These are phyloP conservation scores for Orthosia cruda DNA, from an alignment of 2,888 invertebrate species.

Conservation along the genomic window DNA sequence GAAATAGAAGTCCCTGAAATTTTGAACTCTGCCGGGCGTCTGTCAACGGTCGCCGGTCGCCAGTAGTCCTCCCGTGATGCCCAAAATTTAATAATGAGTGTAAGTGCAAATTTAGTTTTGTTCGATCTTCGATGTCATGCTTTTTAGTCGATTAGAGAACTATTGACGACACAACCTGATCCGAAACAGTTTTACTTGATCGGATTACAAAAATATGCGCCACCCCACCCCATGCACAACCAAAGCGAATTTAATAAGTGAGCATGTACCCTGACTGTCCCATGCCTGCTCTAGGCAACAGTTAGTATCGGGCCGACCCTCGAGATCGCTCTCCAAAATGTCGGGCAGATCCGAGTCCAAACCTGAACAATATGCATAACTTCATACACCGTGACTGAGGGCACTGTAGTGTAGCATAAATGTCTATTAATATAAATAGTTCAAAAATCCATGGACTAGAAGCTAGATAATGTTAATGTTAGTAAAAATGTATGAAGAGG, in stretches of 20 bases:
- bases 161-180: conserved; percentile 61
- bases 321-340: conserved; percentile 89
- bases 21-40: conserved; percentile 72
- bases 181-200: conserved; percentile 45
- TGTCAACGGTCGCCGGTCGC: conserved; percentile 47
- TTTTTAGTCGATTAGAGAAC: conserved; percentile 57
- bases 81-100: conserved; percentile 21
- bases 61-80: conserved; percentile 61
- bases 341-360: conserved; percentile 89
- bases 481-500: conserved; percentile 30
- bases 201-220: conserved; percentile 63
- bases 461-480: conserved; percentile 47
- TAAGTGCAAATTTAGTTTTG: conserved; percentile 65
- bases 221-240: conserved; percentile 85
- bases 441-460: conserved; percentile 81
- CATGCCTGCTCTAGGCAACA: conserved; percentile 92
- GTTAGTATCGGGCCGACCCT: conserved; percentile 90
- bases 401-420: conserved; percentile 23
- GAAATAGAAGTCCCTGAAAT: conserved; percentile 78
- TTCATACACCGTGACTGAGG: conserved; percentile 69
- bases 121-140: conserved; percentile 74
- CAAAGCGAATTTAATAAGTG: conserved; percentile 78
- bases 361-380: conserved; percentile 86
- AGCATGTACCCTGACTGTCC: conserved; percentile 88
- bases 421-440: conserved; percentile 59